Evolutionary conservation across 1,140 invertebrate species (phyloP).

Genomic region (Mesaphorura yosii): DNA sequence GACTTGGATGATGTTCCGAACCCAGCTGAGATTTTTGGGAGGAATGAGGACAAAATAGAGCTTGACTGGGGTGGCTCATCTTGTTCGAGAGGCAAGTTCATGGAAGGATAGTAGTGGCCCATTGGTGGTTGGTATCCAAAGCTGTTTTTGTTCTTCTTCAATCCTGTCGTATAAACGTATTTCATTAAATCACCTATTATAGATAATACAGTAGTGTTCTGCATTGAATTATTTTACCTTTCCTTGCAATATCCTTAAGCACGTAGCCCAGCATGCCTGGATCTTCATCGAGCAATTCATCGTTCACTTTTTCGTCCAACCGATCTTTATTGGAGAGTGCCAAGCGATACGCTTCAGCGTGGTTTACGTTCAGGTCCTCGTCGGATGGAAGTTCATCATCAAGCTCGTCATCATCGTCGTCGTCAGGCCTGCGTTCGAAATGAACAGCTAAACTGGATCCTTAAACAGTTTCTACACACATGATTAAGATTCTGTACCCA

Average conservation of each 20-base stretch:
- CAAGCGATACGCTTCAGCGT: slow-evolving; percentile 14
- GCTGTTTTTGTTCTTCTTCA: too few relatives aligned
- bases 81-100: not conserved
- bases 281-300: slow-evolving; percentile 21
- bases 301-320: slow-evolving; percentile 15
- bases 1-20: slow-evolving; percentile 9
- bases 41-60: slow-evolving; percentile 9
- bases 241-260: slow-evolving; percentile 10
- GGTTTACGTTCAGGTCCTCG: slow-evolving; percentile 7
- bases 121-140: not conserved
- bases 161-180: too few relatives aligned
- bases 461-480: not conserved
- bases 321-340: slow-evolving; percentile 12
- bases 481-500: slow-evolving; percentile 5
- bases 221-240: not conserved
- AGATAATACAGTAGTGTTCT: too few relatives aligned
- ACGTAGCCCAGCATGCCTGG: slow-evolving; percentile 13
- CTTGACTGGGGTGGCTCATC: not conserved
- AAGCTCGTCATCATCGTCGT: slow-evolving; percentile 10
- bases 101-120: not conserved
- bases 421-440: not conserved
- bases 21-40: slow-evolving; percentile 9
- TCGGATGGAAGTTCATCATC: slow-evolving; percentile 5
- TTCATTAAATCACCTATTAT: too few relatives aligned
- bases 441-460: too few relatives aligned